These are phyloP conservation scores for Ceraclea dissimilis DNA, from an alignment of 2,888 invertebrate species.

Conservation along the genomic window DNA sequence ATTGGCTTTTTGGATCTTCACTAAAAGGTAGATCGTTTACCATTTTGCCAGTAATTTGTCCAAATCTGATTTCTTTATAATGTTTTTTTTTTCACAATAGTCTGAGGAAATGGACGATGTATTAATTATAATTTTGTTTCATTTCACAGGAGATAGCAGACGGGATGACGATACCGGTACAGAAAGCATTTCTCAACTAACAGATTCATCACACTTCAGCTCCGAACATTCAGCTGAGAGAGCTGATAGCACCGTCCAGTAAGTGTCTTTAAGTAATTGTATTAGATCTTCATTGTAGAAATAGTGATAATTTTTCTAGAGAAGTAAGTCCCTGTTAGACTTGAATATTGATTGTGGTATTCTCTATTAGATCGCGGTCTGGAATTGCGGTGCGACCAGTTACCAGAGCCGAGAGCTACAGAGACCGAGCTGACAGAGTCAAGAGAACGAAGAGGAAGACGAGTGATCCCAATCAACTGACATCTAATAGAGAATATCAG, in stretches of 20 bases:
- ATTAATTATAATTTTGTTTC: too few species aligned
- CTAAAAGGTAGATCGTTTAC: conserved; percentile 19
- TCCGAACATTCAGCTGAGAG: conserved; percentile 21
- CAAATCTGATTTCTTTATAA: too few species aligned
- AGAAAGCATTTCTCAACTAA: conserved; percentile 16
- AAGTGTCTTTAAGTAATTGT: conserved; percentile 3
- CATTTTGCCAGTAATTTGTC: too few species aligned
- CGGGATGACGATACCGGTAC: conserved; percentile 19
- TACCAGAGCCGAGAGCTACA: conserved; percentile 23
- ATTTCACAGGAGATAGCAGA: conserved; percentile 19
- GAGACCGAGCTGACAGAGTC: conserved; percentile 21
- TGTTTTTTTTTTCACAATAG: too few species aligned
- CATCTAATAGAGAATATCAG: conserved; percentile 22
- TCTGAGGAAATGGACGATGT: too few species aligned
- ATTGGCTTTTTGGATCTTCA: conserved; percentile 24
- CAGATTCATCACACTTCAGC: conserved; percentile 16
- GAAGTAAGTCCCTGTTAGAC: too few species aligned
- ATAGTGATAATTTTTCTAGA: too few species aligned
- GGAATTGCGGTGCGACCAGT: conserved; percentile 16
- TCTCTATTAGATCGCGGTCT: conserved; percentile 6
- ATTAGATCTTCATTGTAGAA: too few species aligned
- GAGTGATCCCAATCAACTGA: conserved; percentile 25
- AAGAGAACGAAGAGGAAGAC: conserved; percentile 25
- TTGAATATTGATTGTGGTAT: too few species aligned
- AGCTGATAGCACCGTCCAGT: conserved; percentile 17